Evolutionary conservation across 2,797 vertebrate species (phyloP).

Genomic region (Lacerta bilineata): DNA sequence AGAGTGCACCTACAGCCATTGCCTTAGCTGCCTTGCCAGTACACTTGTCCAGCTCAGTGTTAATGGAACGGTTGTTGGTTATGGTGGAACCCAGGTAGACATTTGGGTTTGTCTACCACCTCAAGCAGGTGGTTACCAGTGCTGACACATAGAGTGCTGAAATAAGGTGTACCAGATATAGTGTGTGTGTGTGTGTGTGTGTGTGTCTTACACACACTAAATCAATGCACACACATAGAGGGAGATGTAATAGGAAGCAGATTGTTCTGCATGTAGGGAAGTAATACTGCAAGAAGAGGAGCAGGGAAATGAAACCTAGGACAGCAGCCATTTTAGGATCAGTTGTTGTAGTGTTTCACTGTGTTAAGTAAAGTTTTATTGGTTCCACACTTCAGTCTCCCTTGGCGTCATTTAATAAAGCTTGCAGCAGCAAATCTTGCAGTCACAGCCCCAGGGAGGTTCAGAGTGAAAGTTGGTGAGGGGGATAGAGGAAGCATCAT

Average conservation of each 20-base stretch:
- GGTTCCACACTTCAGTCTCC: constrained; percentile 3
- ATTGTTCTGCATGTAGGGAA: background rate
- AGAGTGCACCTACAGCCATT: no score
- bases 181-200: no score
- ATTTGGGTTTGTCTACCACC: no score
- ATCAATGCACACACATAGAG: no score
- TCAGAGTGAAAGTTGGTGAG: background rate
- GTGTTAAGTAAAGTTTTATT: constrained; percentile 22
- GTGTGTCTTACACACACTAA: no score
- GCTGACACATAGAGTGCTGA: no score
- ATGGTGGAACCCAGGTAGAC: no score
- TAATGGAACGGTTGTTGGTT: no score
- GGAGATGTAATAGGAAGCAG: background rate
- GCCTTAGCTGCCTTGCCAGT: no score
- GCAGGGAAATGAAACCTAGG: background rate
- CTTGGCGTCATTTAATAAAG: constrained; percentile 10
- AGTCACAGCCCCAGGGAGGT: constrained; percentile 10
- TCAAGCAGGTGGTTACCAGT: no score
- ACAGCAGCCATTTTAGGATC: background rate
- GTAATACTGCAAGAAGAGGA: background rate
- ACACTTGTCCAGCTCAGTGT: no score
- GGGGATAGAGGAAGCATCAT: constrained; percentile 10
- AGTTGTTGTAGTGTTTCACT: background rate
- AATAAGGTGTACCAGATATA: no score
- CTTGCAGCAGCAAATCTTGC: constrained; percentile 15